phyloP scores from a whole-genome alignment of 2,113 vertebrate genomes.

The Muntiacus reevesi region DNA sequence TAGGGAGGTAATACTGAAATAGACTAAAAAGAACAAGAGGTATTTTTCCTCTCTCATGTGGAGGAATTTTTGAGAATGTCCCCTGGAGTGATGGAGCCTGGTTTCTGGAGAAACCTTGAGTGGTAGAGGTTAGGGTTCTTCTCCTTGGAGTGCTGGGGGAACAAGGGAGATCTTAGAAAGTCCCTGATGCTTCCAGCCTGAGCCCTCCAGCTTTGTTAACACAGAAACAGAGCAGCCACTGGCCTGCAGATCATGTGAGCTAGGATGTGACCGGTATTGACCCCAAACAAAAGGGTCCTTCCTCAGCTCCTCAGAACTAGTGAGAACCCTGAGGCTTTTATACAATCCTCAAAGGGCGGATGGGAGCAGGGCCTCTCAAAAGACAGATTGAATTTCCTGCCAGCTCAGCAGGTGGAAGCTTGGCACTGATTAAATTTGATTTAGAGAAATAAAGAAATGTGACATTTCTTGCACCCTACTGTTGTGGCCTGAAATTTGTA shows the following conservation, averaged over 20 bases:
- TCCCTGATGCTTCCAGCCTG: neutral
- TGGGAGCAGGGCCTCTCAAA: neutral
- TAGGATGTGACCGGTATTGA: neutral
- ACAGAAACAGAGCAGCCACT: neutral
- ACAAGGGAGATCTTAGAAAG: neutral
- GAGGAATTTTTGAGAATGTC: neutral
- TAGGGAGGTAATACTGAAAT: neutral
- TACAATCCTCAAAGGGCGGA: neutral
- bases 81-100: neutral
- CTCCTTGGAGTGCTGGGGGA: neutral
- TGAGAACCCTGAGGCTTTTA: neutral
- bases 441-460: constrained; percentile 53
- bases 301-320: neutral
- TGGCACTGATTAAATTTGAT: constrained; percentile 41
- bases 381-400: constrained; percentile 34
- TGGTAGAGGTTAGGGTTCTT: neutral
- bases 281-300: neutral
- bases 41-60: neutral
- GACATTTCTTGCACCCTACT: constrained; percentile 11
- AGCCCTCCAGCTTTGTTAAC: neutral
- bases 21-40: neutral
- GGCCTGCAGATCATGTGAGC: neutral
- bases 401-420: constrained; percentile 24
- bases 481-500: constrained; percentile 38
- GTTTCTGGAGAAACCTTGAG: neutral